Conservation (phyloP, 2,797 vertebrate genomes). For the Phrynocephalus vlangalii region DNA sequence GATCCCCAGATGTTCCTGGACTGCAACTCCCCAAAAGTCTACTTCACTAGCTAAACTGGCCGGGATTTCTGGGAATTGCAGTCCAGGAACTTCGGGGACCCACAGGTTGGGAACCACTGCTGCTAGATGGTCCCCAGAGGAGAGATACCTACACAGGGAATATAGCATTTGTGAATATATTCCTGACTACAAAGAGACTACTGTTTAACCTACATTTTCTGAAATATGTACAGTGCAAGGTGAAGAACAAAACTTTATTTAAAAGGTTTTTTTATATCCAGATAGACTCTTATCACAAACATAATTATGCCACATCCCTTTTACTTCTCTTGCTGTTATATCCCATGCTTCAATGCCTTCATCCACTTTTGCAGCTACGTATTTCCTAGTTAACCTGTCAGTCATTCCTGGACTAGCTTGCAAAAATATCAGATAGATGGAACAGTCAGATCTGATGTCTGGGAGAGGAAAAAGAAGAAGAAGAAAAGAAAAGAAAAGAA, state of each 20-base stretch:
- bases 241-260: neutral
- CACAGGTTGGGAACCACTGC: too few relatives aligned
- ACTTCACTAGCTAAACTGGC: too few relatives aligned
- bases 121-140: too few relatives aligned
- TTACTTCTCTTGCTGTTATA: neutral
- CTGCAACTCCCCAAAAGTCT: too few relatives aligned
- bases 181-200: neutral
- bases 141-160: neutral
- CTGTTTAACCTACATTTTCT: neutral
- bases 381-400: constrained; percentile 1
- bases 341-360: constrained; percentile 1
- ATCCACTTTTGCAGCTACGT: neutral
- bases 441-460: neutral
- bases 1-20: too few relatives aligned
- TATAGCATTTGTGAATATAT: neutral
- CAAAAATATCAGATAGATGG: neutral
- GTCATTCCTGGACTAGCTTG: neutral
- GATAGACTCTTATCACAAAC: neutral
- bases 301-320: neutral
- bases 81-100: too few relatives aligned
- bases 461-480: too few relatives aligned
- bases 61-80: too few relatives aligned
- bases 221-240: neutral
- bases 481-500: neutral
- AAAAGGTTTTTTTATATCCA: neutral